Percentiles rank a stretch among this genome's conserved stretches.
Conservation (phyloP, 2,888 invertebrate species). For the Carabus problematicus region DNA sequence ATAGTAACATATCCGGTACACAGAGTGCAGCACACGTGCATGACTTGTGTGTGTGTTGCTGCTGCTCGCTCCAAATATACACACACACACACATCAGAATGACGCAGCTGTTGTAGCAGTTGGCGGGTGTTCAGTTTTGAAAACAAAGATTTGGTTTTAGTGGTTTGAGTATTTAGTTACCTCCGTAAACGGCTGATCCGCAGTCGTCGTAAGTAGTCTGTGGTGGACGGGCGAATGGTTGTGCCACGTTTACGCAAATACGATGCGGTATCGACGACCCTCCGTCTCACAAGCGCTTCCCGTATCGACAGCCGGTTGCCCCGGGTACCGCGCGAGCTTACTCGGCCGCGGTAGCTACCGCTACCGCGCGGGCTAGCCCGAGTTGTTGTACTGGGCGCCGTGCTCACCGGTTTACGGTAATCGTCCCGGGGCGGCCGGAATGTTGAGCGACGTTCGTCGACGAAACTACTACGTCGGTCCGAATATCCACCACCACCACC, state of each 20-base stretch:
- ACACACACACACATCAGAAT: too few species aligned
- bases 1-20: too few species aligned
- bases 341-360: conserved; percentile 30
- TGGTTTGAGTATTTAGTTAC: conserved; percentile 53
- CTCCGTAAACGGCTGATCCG: conserved; percentile 60
- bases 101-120: too few species aligned
- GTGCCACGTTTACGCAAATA: conserved; percentile 65
- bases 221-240: conserved; percentile 51
- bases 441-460: conserved; percentile 55
- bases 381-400: conserved; percentile 52
- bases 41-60: too few species aligned
- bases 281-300: conserved; percentile 63
- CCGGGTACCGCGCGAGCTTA: conserved; percentile 61
- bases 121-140: not conserved
- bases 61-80: too few species aligned
- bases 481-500: conserved; percentile 62
- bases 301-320: conserved; percentile 61
- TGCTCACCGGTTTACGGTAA: conserved; percentile 56
- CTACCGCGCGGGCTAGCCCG: conserved; percentile 44
- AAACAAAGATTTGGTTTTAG: conserved; percentile 3
- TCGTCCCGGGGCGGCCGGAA: conserved; percentile 53
- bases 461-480: conserved; percentile 65
- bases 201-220: conserved; percentile 58
- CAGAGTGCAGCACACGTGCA: too few species aligned
- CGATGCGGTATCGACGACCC: conserved; percentile 66